These are phyloP conservation scores for Anoura caudifer DNA, from an alignment of 2,113 vertebrate species.

Conservation along the genomic window DNA sequence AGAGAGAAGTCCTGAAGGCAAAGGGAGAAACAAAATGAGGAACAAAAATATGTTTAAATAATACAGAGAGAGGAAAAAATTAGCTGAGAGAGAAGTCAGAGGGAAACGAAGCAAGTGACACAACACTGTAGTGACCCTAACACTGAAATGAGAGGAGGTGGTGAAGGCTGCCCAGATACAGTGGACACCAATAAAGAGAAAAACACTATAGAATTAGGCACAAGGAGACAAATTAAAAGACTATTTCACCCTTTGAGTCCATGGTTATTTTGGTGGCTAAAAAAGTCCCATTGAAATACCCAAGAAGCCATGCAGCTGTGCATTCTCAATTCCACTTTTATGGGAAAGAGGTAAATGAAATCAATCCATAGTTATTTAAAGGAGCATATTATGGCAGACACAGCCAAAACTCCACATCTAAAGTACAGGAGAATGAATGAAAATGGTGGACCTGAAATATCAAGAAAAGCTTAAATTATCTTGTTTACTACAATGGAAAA, in stretches of 20 bases:
- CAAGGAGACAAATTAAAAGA: background rate
- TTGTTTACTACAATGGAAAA: background rate
- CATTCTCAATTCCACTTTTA: slow-evolving; percentile 13
- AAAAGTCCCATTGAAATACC: background rate
- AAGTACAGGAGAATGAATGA: background rate
- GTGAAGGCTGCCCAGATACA: background rate
- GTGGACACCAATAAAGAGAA: no score
- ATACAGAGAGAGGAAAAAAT: background rate
- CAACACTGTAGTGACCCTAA: no score
- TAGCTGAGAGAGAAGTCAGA: background rate
- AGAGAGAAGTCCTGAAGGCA: background rate
- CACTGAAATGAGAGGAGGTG: background rate
- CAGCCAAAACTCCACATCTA: background rate
- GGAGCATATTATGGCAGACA: background rate
- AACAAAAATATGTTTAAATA: background rate
- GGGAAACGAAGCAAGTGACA: background rate
- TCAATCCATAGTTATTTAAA: background rate
- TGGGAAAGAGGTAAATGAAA: background rate
- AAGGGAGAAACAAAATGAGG: background rate
- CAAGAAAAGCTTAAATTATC: background rate
- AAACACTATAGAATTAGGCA: background rate
- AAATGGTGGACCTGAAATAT: background rate
- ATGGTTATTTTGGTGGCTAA: background rate
- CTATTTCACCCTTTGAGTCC: background rate
- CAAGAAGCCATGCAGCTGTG: background rate